These are phyloP conservation scores for Acronicta psi DNA, from an alignment of 2,888 invertebrate species.

Conservation along the genomic window DNA sequence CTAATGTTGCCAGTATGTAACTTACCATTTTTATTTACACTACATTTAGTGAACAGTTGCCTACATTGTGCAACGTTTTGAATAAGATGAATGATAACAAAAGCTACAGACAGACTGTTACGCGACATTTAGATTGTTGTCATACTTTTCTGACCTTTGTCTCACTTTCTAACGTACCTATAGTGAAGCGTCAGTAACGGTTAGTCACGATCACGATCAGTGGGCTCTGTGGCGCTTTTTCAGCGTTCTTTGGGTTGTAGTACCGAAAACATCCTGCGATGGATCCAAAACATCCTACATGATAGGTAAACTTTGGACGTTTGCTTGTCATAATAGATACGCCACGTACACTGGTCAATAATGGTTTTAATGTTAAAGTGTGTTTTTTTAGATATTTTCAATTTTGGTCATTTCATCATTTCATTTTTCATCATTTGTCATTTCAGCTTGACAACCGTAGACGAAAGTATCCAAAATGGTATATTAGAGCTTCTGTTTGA, in stretches of 20 bases:
- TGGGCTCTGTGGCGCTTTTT: slow-evolving; percentile 39
- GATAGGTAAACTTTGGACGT: background rate
- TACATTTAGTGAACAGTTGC: slow-evolving; percentile 23
- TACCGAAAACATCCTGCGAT: slow-evolving; percentile 12
- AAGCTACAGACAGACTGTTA: slow-evolving; percentile 22
- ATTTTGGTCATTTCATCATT: no score
- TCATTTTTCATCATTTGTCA: no score
- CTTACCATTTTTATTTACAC: slow-evolving; percentile 10
- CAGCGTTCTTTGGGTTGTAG: slow-evolving; percentile 16
- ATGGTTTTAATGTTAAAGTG: no score
- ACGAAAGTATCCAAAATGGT: no score
- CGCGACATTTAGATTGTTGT: slow-evolving; percentile 12
- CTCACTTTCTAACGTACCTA: slow-evolving; percentile 38
- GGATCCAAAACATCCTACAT: slow-evolving; percentile 4
- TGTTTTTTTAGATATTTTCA: no score
- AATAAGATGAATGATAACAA: slow-evolving; percentile 16
- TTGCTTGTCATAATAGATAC: background rate
- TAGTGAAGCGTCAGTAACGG: slow-evolving; percentile 18
- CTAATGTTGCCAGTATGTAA: slow-evolving; percentile 4
- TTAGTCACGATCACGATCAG: slow-evolving; percentile 2
- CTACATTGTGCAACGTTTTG: slow-evolving; percentile 35
- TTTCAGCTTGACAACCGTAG: no score
- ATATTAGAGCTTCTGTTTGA: no score
- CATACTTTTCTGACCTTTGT: slow-evolving; percentile 40
- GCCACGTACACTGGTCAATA: no score